These are phyloP conservation scores for Lacerta viridis DNA, from an alignment of 2,797 vertebrate species.

Conservation along the genomic window DNA sequence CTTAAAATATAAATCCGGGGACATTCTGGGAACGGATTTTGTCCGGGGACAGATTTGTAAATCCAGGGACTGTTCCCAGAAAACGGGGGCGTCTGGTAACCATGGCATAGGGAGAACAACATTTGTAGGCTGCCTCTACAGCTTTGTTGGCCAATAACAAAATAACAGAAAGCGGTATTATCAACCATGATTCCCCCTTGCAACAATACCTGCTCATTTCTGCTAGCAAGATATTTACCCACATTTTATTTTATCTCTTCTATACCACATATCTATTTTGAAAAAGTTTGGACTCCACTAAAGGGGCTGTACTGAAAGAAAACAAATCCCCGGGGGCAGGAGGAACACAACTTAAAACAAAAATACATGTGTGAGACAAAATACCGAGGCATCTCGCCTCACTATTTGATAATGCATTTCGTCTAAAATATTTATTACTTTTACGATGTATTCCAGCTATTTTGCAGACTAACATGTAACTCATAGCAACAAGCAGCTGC, in stretches of 20 bases:
- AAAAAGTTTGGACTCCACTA: neutral
- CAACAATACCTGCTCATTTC: neutral
- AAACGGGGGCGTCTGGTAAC: too few species aligned
- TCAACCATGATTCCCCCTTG: neutral
- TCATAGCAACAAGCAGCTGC: conserved; percentile 19
- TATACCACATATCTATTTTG: neutral
- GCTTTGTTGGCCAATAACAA: neutral
- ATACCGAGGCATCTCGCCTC: neutral
- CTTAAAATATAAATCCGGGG: too few species aligned
- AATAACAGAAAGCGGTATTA: too few species aligned
- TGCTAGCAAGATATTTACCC: neutral
- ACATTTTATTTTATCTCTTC: neutral
- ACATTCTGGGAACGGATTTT: too few species aligned
- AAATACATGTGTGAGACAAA: conserved; percentile 20
- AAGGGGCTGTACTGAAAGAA: neutral
- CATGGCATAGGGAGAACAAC: too few species aligned
- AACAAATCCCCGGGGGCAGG: neutral
- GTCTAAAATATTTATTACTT: conserved; percentile 33
- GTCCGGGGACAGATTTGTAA: too few species aligned
- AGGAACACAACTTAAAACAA: neutral
- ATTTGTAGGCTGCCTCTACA: neutral
- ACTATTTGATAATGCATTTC: neutral
- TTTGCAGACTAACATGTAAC: neutral
- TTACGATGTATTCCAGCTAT: neutral
- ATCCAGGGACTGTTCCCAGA: too few species aligned